phyloP scores from a whole-genome alignment of 1,140 invertebrate species.

The Hypsibius dujardini region DNA sequence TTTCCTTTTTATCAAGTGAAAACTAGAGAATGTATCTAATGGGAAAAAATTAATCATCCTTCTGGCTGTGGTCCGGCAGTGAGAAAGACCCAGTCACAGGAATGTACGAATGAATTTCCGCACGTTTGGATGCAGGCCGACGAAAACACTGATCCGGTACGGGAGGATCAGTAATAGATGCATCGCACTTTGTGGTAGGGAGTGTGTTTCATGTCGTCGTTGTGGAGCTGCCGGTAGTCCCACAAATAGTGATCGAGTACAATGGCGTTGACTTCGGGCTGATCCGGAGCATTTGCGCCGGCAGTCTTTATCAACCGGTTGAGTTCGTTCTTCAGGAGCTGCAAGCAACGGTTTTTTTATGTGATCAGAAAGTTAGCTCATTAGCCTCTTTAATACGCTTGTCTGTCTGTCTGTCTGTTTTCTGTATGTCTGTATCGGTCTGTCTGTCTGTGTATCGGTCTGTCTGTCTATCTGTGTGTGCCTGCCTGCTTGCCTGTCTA shows the following conservation, averaged over 20 bases:
- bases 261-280: slow-evolving; percentile 33
- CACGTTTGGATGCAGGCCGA: no score
- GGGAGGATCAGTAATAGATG: slow-evolving; percentile 58
- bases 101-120: no score
- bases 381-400: no score
- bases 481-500: no score
- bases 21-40: not conserved
- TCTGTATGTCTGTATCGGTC: no score
- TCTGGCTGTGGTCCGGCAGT: not conserved
- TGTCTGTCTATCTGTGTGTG: not conserved
- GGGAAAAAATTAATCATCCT: no score
- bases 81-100: no score
- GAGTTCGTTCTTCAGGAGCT: slow-evolving; percentile 42
- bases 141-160: no score
- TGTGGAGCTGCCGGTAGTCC: slow-evolving; percentile 64
- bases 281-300: no score
- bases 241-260: slow-evolving; percentile 75
- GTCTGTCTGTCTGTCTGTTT: no score
- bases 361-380: slow-evolving; percentile 15
- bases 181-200: slow-evolving; percentile 73
- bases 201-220: slow-evolving; percentile 46
- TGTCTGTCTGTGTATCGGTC: no score
- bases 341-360: slow-evolving; percentile 21
- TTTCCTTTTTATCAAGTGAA: not conserved
- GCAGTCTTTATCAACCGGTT: slow-evolving; percentile 28